Evolutionary conservation across 2,888 invertebrate genomes (phyloP).

Genomic region (Rambutsinella grinnellia): DNA sequence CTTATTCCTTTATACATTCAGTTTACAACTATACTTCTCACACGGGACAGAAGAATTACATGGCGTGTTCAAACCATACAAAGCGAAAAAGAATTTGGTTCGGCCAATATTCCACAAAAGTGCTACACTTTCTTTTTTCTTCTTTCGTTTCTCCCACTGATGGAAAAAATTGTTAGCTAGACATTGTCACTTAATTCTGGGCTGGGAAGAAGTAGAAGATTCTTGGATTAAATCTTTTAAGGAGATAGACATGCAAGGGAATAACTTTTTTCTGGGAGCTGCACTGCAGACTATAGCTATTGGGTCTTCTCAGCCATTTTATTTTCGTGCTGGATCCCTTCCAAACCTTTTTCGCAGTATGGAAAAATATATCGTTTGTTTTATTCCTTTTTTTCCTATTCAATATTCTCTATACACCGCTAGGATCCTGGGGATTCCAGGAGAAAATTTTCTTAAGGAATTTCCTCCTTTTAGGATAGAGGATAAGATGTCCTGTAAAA

Average conservation of each 20-base stretch:
- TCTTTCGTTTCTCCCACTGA: not conserved
- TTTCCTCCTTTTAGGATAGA: not conserved
- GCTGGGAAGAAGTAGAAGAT: not conserved
- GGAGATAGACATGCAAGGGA: not conserved
- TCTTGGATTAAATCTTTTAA: not conserved
- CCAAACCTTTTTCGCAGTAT: not conserved
- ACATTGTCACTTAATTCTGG: not conserved
- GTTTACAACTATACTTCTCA: not conserved
- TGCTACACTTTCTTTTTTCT: no score
- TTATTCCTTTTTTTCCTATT: not conserved
- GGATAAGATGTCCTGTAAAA: not conserved
- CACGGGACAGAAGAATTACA: not conserved
- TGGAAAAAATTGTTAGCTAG: not conserved
- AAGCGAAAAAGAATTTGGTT: not conserved
- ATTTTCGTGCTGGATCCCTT: constrained; percentile 1
- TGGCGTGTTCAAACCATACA: not conserved
- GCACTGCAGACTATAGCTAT: not conserved
- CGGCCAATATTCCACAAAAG: not conserved
- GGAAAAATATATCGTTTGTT: not conserved
- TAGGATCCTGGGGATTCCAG: not conserved
- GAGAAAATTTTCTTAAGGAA: not conserved
- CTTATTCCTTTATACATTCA: not conserved
- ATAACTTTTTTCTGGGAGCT: not conserved
- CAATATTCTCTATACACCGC: not conserved
- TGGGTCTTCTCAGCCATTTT: not conserved